These are phyloP conservation scores for Lasioglossum pauxillum DNA, from an alignment of 2,888 invertebrate species.

Conservation along the genomic window DNA sequence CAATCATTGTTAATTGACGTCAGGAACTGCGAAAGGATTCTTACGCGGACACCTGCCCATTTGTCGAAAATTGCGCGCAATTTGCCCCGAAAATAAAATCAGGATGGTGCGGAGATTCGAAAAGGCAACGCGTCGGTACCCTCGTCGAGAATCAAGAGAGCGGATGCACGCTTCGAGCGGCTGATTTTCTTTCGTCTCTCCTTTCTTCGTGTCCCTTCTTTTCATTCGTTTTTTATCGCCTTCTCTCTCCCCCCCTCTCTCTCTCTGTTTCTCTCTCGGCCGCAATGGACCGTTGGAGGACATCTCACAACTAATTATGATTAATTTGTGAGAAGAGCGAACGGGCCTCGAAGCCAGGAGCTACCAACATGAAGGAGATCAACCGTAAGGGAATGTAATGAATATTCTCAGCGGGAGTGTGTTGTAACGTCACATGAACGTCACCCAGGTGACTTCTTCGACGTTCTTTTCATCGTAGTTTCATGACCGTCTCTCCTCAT, in stretches of 20 bases:
- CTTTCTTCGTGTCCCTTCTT: conserved; percentile 14
- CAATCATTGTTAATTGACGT: conserved; percentile 78
- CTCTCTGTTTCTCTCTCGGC: neutral
- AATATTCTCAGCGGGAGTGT: conserved; percentile 80
- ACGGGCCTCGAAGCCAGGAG: conserved; percentile 70
- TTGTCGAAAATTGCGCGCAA: conserved; percentile 75
- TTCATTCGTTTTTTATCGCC: conserved; percentile 27
- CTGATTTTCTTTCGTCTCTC: conserved; percentile 68
- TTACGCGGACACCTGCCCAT: conserved; percentile 65
- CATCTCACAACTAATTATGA: conserved; percentile 81
- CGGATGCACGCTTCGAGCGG: conserved; percentile 73
- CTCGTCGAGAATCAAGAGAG: conserved; percentile 47
- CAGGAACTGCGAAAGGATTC: conserved; percentile 66
- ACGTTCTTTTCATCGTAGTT: conserved; percentile 45
- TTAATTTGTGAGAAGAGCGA: conserved; percentile 77
- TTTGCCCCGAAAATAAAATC: conserved; percentile 73
- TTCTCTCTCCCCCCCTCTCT: neutral
- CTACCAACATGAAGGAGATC: conserved; percentile 62
- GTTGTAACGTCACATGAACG: conserved; percentile 70
- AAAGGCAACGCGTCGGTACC: conserved; percentile 42
- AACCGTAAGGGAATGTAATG: conserved; percentile 74
- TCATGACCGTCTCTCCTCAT: neutral
- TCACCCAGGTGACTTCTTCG: conserved; percentile 74
- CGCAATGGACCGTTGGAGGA: conserved; percentile 71
- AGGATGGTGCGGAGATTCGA: conserved; percentile 54